Conservation (phyloP, 2,888 invertebrate species). For the Oxyteleia sp. region DNA sequence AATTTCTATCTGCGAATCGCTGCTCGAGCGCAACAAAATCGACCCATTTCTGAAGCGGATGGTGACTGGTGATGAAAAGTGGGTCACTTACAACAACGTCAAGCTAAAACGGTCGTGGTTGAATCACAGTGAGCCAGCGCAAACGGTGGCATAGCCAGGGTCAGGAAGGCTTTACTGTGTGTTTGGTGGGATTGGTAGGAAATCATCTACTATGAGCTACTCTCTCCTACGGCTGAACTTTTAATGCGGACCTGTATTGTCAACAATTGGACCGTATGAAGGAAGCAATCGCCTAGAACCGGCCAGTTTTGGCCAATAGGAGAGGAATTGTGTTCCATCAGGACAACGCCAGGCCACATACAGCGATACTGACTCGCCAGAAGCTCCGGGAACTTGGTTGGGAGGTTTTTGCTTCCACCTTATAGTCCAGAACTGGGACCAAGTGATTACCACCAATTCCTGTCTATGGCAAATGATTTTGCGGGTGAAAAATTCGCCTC, state of each 20-base stretch:
- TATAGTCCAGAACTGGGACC: constrained; percentile 10
- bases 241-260: constrained; percentile 74
- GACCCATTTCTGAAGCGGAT: too few relatives aligned
- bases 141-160: constrained; percentile 60
- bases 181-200: constrained; percentile 74
- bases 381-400: constrained; percentile 7
- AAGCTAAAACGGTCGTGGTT: constrained; percentile 55
- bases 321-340: constrained; percentile 34
- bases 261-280: constrained; percentile 74
- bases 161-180: neutral
- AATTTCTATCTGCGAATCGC: constrained; percentile 13
- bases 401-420: constrained; percentile 6
- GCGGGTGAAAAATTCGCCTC: neutral
- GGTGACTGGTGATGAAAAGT: constrained; percentile 28
- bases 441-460: constrained; percentile 77
- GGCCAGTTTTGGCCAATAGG: constrained; percentile 29
- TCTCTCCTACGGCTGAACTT: constrained; percentile 66
- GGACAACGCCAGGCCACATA: constrained; percentile 34
- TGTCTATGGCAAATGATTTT: constrained; percentile 74
- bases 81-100: constrained; percentile 18
- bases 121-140: constrained; percentile 51
- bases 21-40: constrained; percentile 10
- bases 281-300: constrained; percentile 68
- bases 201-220: constrained; percentile 61
- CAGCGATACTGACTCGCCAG: constrained; percentile 3